phyloP scores from a whole-genome alignment of 2,113 vertebrate genomes.

The Symphodus melops region DNA sequence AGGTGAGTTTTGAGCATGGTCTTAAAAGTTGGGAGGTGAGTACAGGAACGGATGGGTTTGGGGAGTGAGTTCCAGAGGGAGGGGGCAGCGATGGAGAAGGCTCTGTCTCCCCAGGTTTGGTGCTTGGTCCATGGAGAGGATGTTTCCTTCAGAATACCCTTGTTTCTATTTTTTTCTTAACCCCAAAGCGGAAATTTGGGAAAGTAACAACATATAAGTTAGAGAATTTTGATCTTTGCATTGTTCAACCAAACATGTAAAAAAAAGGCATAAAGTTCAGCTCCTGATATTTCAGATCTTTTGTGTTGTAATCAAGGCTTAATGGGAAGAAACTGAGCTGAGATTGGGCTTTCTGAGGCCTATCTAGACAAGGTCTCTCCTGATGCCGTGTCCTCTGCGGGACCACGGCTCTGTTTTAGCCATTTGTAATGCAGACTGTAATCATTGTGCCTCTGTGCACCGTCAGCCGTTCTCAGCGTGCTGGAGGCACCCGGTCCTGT shows the following conservation, averaged over 20 bases:
- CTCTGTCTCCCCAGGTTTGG: too few relatives aligned
- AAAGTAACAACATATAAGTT: background rate
- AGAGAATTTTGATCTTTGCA: background rate
- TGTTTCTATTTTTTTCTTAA: background rate
- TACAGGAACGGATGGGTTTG: too few relatives aligned
- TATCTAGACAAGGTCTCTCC: slow-evolving; percentile 24
- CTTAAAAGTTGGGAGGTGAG: too few relatives aligned
- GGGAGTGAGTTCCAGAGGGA: too few relatives aligned
- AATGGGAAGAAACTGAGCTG: slow-evolving; percentile 24
- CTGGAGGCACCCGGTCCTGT: slow-evolving; percentile 75
- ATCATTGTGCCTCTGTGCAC: slow-evolving; percentile 73
- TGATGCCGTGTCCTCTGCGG: slow-evolving; percentile 45
- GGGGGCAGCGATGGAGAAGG: too few relatives aligned
- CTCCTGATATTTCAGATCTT: background rate
- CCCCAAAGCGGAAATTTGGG: background rate
- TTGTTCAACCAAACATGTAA: too few relatives aligned
- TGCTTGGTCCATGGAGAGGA: too few relatives aligned
- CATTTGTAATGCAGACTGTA: slow-evolving; percentile 74
- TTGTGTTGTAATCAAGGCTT: background rate
- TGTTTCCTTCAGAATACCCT: too few relatives aligned
- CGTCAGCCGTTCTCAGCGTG: slow-evolving; percentile 58
- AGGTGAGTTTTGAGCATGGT: too few relatives aligned
- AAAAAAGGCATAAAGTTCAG: background rate
- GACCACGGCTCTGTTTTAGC: slow-evolving; percentile 65
- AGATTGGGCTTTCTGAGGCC: background rate